Evolutionary conservation across 2,888 invertebrate genomes (phyloP).

Genomic region (Nasonovia ribisnigri): DNA sequence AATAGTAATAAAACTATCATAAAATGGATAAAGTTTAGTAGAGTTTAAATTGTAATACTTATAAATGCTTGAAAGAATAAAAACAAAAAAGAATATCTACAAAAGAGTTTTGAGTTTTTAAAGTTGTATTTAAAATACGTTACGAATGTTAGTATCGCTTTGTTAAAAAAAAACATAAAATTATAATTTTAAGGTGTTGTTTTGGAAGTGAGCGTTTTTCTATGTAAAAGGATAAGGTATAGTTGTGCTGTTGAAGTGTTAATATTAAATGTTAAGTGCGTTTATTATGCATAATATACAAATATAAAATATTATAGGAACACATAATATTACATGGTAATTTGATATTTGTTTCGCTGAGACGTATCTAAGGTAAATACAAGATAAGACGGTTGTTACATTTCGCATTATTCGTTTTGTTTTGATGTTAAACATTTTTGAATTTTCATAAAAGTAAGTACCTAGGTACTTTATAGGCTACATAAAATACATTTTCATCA

Average conservation of each 20-base stretch:
- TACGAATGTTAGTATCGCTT: not conserved
- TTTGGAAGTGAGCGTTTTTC: not conserved
- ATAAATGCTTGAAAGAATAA: not conserved
- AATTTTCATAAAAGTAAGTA: not conserved
- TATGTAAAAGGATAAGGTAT: not conserved
- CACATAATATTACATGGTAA: not conserved
- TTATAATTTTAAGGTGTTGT: not conserved
- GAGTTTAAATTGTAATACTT: not conserved
- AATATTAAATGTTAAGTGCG: not conserved
- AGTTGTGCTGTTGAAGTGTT: not conserved
- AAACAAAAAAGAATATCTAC: not conserved
- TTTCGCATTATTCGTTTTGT: not conserved
- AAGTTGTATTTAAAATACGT: not conserved
- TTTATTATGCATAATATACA: not conserved
- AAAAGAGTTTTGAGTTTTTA: not conserved
- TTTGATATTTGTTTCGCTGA: not conserved
- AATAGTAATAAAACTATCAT: not conserved
- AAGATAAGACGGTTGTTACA: not conserved
- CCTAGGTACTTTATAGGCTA: not conserved
- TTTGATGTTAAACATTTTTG: not conserved
- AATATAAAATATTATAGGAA: not conserved
- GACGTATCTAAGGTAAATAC: not conserved
- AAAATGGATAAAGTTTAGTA: not conserved
- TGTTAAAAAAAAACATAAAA: not conserved
- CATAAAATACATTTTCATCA: not conserved